A percentile compares a stretch with the other conserved stretches of the same genome.
phyloP scores from a whole-genome alignment of 2,888 invertebrate species.

The Dynastes tityus region DNA sequence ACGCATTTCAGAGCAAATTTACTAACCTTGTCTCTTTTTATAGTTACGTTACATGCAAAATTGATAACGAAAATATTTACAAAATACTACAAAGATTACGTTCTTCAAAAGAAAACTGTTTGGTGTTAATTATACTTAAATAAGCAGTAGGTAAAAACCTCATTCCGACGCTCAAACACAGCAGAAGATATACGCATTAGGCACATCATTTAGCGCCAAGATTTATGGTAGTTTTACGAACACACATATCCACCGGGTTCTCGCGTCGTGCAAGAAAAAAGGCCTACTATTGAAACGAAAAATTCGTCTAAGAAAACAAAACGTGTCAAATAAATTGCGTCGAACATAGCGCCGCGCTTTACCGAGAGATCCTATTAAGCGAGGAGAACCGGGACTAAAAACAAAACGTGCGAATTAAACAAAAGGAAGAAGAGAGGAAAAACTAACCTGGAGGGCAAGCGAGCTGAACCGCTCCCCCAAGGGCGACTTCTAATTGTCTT shows the following conservation, averaged over 20 bases:
- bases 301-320: conserved; percentile 43
- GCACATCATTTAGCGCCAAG: conserved; percentile 25
- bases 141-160: background rate
- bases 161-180: background rate
- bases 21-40: too few relatives aligned
- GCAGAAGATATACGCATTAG: background rate
- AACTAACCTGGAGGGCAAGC: conserved; percentile 85
- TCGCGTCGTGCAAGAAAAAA: conserved; percentile 10
- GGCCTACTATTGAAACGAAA: conserved; percentile 30
- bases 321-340: conserved; percentile 50
- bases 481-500: conserved; percentile 85
- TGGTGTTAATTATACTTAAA: background rate
- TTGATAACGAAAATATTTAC: too few relatives aligned
- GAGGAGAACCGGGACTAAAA: conserved; percentile 42
- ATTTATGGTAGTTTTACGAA: conserved; percentile 23
- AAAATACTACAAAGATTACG: too few relatives aligned
- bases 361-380: conserved; percentile 46
- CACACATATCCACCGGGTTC: background rate
- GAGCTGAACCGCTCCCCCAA: conserved; percentile 89
- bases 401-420: conserved; percentile 52
- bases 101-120: background rate
- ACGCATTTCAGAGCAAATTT: too few relatives aligned
- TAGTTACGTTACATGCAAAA: too few relatives aligned
- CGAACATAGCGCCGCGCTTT: conserved; percentile 33
- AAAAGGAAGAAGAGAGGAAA: conserved; percentile 30